A percentile compares a stretch with the other conserved stretches of the same genome.
Conservation (phyloP, 2,113 vertebrate genomes). For the human (Homo sapiens) region GRCh38 chrX:85179501-85180000, state of each 20-base stretch:
- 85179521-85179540: not conserved
- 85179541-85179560: not conserved
- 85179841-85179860: not conserved
- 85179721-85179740: not conserved
- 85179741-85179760: not conserved
- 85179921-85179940: not conserved
- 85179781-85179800: not conserved
- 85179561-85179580: not conserved
- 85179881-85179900: not conserved
- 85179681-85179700: not conserved
- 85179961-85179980: not conserved
- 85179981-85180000: not conserved
- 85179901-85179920: not conserved
- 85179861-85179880: not conserved
- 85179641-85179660: not conserved
- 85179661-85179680: not conserved
- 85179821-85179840: not conserved
- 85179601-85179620: not conserved
- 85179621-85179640: not conserved
- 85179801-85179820: not conserved
- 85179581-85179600: not conserved
- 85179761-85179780: not conserved
- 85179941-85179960: not conserved
- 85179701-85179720: not conserved
- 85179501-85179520: not conserved